Evolutionary conservation across 2,888 invertebrate species (phyloP).

Genomic region (Acanthosepion pharaonis): DNA sequence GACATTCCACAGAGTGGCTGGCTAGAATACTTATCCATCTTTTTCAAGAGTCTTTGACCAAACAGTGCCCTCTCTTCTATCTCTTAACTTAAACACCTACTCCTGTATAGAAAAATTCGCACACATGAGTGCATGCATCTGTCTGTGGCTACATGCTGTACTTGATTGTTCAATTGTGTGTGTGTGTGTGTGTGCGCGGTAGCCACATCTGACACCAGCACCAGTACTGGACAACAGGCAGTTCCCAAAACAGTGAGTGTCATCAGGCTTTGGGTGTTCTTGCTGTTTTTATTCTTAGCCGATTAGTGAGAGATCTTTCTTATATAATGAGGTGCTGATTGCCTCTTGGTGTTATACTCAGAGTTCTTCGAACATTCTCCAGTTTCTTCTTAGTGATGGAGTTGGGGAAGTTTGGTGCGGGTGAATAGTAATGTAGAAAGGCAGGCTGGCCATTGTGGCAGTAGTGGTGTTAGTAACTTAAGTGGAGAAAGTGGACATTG

Average conservation of each 20-base stretch:
- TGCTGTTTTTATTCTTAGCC: not conserved
- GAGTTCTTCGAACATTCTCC: not conserved
- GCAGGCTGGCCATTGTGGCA: not conserved
- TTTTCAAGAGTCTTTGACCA: conserved; percentile 25
- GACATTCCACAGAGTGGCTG: not conserved
- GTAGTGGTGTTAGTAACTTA: not conserved
- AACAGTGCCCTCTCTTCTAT: conserved; percentile 3
- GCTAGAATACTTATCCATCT: conserved; percentile 9
- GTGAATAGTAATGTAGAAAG: not conserved
- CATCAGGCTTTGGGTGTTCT: not conserved
- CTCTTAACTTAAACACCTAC: not conserved
- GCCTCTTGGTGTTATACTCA: not conserved
- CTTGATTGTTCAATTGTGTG: not conserved
- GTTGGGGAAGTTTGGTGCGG: not conserved
- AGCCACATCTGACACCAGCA: not conserved
- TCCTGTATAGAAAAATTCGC: not conserved
- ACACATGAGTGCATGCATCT: not conserved
- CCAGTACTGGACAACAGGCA: not conserved
- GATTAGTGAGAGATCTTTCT: conserved; percentile 18
- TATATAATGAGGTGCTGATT: conserved; percentile 10
- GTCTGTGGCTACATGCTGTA: not conserved
- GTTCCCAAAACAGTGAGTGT: conserved; percentile 5
- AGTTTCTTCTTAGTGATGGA: not conserved
- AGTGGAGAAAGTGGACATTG: not conserved
- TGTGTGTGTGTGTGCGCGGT: not conserved